A percentile compares a stretch with the other conserved stretches of the same genome.
These are phyloP conservation scores for Manis crassicaudata DNA, from an alignment of 2,797 vertebrate species.

Conservation along the genomic window DNA sequence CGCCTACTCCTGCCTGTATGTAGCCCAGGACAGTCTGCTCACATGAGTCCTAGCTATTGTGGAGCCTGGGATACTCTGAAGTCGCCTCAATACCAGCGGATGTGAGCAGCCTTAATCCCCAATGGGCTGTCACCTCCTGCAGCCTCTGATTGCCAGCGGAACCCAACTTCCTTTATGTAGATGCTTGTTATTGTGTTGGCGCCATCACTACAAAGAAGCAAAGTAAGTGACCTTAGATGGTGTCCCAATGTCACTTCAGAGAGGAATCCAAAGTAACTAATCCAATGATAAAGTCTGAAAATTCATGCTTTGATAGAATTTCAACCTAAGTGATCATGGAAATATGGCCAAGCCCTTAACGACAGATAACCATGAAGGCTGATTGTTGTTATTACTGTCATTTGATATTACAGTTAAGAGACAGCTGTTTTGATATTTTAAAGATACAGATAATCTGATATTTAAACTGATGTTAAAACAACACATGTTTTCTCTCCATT, in stretches of 20 bases:
- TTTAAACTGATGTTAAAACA: not conserved
- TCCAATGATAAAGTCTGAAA: not conserved
- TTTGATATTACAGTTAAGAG: not conserved
- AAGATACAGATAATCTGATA: not conserved
- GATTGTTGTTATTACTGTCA: not conserved
- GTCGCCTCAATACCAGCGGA: not conserved
- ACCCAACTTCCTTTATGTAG: not conserved
- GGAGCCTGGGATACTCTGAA: not conserved
- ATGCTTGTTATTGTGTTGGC: not conserved
- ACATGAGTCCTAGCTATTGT: not conserved
- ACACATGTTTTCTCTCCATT: not conserved
- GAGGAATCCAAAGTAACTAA: not conserved
- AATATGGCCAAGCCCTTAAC: not conserved
- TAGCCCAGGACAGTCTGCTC: not conserved
- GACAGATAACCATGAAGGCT: not conserved
- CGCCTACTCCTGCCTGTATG: not conserved
- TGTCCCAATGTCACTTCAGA: not conserved
- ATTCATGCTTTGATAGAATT: not conserved
- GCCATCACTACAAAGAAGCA: not conserved
- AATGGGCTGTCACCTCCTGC: not conserved
- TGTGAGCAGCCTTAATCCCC: not conserved
- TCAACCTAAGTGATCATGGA: not conserved
- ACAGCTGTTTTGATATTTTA: not conserved
- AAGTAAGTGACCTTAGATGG: not conserved
- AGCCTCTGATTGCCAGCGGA: not conserved